These are phyloP conservation scores for Chelonus formosanus DNA, from an alignment of 2,888 invertebrate genomes.

Conservation along the genomic window DNA sequence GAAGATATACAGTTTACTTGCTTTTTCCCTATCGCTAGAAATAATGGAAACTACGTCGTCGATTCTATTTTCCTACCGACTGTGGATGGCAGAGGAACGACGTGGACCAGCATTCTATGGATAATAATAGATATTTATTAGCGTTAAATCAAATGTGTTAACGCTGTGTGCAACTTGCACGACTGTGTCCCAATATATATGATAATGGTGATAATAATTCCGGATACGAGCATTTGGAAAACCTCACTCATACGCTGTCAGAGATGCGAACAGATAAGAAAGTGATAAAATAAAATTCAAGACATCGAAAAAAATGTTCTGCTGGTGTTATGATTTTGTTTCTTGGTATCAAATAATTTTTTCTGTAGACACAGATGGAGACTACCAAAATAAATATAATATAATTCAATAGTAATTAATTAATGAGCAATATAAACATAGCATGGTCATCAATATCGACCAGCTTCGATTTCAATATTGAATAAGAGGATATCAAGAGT, in stretches of 20 bases:
- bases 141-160: constrained; percentile 64
- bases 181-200: constrained; percentile 59
- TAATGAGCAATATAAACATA: too few relatives aligned
- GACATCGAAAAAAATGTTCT: too few relatives aligned
- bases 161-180: constrained; percentile 45
- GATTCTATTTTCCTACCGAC: constrained; percentile 61
- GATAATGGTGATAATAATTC: constrained; percentile 63
- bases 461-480: neutral
- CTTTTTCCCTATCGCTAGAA: constrained; percentile 54
- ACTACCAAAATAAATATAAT: too few relatives aligned
- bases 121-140: constrained; percentile 65
- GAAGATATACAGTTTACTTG: constrained; percentile 42
- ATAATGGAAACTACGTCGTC: constrained; percentile 62
- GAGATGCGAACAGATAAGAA: too few relatives aligned
- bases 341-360: too few relatives aligned
- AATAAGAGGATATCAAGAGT: neutral
- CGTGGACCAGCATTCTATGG: constrained; percentile 45
- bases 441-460: neutral
- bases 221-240: constrained; percentile 52
- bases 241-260: too few relatives aligned
- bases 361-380: too few relatives aligned
- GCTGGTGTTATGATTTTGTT: too few relatives aligned
- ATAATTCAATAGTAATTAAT: too few relatives aligned
- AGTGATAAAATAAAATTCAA: too few relatives aligned
- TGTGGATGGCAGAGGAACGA: constrained; percentile 34